A percentile compares a stretch with the other conserved stretches of the same genome.
Conservation (phyloP, 1,140 invertebrate species). For the Pygmarrhopalites habei region DNA sequence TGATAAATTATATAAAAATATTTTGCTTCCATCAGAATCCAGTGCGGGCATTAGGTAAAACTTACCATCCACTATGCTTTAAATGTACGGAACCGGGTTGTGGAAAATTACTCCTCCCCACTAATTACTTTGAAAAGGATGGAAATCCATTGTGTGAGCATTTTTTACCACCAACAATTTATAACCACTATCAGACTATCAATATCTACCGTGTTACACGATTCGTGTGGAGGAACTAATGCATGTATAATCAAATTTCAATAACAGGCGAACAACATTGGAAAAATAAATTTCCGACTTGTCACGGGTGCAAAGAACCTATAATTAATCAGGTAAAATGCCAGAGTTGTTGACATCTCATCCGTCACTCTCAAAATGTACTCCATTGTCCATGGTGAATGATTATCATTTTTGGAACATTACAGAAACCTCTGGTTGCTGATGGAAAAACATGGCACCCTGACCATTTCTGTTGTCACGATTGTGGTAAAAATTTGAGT, state of each 20-base stretch:
- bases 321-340: constrained; percentile 51
- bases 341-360: no score
- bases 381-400: no score
- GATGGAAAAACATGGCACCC: constrained; percentile 22
- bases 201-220: no score
- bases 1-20: no score
- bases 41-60: constrained; percentile 20
- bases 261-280: neutral
- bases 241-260: no score
- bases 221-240: no score
- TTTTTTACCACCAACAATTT: no score
- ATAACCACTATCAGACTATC: no score
- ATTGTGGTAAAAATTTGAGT: constrained; percentile 54
- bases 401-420: no score
- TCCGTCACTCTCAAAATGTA: no score
- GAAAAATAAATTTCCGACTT: constrained; percentile 46
- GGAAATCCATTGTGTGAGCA: constrained; percentile 50
- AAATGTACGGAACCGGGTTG: constrained; percentile 57
- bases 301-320: constrained; percentile 55
- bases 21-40: constrained; percentile 12
- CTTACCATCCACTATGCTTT: constrained; percentile 48
- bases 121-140: constrained; percentile 59
- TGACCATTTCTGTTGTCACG: constrained; percentile 56
- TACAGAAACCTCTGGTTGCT: constrained; percentile 19
- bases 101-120: constrained; percentile 53